Percentiles rank a stretch among this genome's conserved stretches.
These are phyloP conservation scores for Ceryle rudis DNA, from an alignment of 2,797 vertebrate species.

Conservation along the genomic window DNA sequence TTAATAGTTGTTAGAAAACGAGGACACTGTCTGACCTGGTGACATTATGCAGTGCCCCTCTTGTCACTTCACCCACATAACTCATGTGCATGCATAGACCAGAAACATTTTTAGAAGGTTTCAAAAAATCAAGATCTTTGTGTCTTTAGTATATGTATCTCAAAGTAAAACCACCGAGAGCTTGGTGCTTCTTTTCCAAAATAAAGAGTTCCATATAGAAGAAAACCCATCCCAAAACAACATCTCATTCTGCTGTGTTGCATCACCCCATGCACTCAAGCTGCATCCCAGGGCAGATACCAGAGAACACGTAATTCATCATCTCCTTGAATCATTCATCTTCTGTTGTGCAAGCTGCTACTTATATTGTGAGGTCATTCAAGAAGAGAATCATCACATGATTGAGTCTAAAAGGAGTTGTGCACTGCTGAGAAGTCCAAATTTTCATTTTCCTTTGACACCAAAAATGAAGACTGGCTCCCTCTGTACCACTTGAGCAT, in stretches of 20 bases:
- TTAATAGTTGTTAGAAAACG: neutral
- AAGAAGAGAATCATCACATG: neutral
- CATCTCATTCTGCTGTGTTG: neutral
- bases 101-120: neutral
- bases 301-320: neutral
- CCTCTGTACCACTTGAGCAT: neutral
- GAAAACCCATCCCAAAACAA: neutral
- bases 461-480: neutral
- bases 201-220: neutral
- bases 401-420: neutral
- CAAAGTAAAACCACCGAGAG: neutral
- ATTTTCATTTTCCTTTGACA: neutral
- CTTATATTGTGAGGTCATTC: neutral
- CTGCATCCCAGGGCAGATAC: neutral
- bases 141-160: neutral
- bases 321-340: neutral
- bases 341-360: slow-evolving; percentile 17
- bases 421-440: neutral
- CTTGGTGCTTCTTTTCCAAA: neutral
- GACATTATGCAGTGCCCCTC: neutral
- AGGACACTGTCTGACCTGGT: neutral
- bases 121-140: neutral
- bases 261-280: neutral
- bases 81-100: neutral
- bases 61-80: neutral